A percentile compares a stretch with the other conserved stretches of the same genome.
Evolutionary conservation across 2,888 invertebrate genomes (phyloP).

Genomic region (Lasius fuliginosus): DNA sequence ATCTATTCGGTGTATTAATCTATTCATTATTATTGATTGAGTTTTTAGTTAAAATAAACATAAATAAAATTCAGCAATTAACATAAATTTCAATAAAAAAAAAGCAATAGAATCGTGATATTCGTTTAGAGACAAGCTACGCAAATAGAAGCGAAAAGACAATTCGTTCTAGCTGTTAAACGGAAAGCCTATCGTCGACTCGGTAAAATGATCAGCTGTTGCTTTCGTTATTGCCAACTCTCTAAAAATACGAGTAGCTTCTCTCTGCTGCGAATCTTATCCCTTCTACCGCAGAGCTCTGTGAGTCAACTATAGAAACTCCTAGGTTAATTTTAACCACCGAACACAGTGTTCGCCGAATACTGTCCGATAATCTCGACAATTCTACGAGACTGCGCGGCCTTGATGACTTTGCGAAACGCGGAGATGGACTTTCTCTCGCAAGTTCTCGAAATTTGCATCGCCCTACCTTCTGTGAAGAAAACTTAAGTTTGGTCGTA

Average conservation of each 20-base stretch:
- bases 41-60: not conserved
- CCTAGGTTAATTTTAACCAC: constrained; percentile 71
- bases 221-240: constrained; percentile 70
- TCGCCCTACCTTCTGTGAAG: not conserved
- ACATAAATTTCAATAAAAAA: not conserved
- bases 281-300: constrained; percentile 46
- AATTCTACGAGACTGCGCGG: constrained; percentile 47
- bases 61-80: not conserved
- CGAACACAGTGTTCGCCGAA: constrained; percentile 63
- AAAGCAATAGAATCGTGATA: not conserved
- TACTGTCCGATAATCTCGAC: constrained; percentile 49
- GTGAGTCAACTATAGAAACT: constrained; percentile 70
- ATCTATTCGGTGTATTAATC: not conserved
- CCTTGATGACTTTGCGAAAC: constrained; percentile 65
- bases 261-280: constrained; percentile 48
- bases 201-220: constrained; percentile 70
- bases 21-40: not conserved
- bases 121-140: not conserved
- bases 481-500: not conserved
- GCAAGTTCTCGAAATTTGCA: constrained; percentile 14
- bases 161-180: not conserved
- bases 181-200: constrained; percentile 61
- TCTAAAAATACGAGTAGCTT: constrained; percentile 75
- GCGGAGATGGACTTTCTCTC: constrained; percentile 9
- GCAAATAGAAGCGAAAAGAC: not conserved